These are phyloP conservation scores for Chamaetylas fuelleborni DNA, from an alignment of 2,113 vertebrate genomes.

Conservation along the genomic window DNA sequence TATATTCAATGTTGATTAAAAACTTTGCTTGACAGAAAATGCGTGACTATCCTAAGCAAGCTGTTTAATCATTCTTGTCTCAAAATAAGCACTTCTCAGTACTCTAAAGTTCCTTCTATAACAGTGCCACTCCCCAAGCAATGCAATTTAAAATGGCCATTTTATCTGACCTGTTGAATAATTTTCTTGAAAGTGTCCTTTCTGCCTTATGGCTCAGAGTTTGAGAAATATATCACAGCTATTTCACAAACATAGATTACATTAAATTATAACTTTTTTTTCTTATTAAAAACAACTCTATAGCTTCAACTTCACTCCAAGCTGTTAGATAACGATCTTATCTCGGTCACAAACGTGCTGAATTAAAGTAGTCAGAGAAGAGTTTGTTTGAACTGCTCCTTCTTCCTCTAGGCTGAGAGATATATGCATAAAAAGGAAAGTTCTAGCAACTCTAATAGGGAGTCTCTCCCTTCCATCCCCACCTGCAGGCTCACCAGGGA, in stretches of 20 bases:
- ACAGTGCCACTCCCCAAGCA: background rate
- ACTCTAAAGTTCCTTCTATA: background rate
- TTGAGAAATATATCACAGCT: slow-evolving; percentile 12
- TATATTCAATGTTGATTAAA: background rate
- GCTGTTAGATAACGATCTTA: slow-evolving; percentile 59
- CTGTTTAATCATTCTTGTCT: background rate
- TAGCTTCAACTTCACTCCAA: slow-evolving; percentile 33
- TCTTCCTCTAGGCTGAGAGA: slow-evolving; percentile 52
- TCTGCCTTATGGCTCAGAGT: background rate
- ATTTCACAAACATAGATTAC: slow-evolving; percentile 47
- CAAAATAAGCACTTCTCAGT: background rate
- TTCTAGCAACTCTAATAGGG: slow-evolving; percentile 15
- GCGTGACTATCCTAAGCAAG: background rate
- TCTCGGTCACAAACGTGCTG: background rate
- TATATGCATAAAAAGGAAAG: slow-evolving; percentile 16
- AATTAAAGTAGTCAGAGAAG: slow-evolving; percentile 48
- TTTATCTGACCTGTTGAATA: slow-evolving; percentile 43
- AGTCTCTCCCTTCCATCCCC: background rate
- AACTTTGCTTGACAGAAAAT: background rate
- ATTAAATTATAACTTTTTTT: slow-evolving; percentile 52
- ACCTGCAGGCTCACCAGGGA: slow-evolving; percentile 15
- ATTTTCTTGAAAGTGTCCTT: slow-evolving; percentile 13
- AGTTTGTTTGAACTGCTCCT: slow-evolving; percentile 47
- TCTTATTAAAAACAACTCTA: slow-evolving; percentile 23
- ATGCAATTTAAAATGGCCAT: slow-evolving; percentile 20